Percentiles rank a stretch among this genome's conserved stretches.
phyloP scores from a whole-genome alignment of 1,140 invertebrate species.

The Sycobia sp. region DNA sequence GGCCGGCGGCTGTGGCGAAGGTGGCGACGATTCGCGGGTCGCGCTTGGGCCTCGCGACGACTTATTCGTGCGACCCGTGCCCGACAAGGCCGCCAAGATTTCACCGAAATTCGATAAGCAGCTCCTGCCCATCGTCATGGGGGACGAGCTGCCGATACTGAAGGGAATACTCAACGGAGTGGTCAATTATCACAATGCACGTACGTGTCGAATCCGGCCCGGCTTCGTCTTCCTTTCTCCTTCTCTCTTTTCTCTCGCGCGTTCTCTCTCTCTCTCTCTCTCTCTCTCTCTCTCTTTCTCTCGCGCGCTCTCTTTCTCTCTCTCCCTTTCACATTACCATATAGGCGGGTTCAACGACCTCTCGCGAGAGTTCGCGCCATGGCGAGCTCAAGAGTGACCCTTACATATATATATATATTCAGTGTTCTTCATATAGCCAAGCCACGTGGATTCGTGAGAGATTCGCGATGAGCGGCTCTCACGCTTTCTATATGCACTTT shows the following conservation, averaged over 20 bases:
- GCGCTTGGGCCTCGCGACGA: neutral
- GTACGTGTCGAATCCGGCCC: conserved; percentile 67
- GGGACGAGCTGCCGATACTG: conserved; percentile 84
- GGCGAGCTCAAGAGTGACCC: too few relatives aligned
- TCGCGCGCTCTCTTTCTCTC: too few relatives aligned
- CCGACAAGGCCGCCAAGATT: conserved; percentile 20
- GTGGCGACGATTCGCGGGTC: too few relatives aligned
- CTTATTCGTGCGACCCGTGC: neutral
- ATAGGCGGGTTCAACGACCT: too few relatives aligned
- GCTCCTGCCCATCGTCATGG: conserved; percentile 64
- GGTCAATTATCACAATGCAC: conserved; percentile 87
- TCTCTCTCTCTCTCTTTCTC: neutral
- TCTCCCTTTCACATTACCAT: too few relatives aligned
- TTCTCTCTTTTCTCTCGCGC: neutral
- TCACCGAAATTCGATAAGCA: conserved; percentile 35
- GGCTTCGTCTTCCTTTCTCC: neutral
- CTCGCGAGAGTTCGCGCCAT: too few relatives aligned
- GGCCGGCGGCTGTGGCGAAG: too few relatives aligned
- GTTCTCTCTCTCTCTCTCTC: neutral
- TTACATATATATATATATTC: too few relatives aligned
- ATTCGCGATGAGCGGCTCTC: too few relatives aligned
- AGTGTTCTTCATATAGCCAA: too few relatives aligned
- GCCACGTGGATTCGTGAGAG: too few relatives aligned
- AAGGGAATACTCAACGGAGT: conserved; percentile 87
- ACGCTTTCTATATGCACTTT: too few relatives aligned